Evolutionary conservation across 2,113 vertebrate species (phyloP), one percentile per base, ranked within the genome.

Genomic region (Ictalurus furcatus): DNA sequence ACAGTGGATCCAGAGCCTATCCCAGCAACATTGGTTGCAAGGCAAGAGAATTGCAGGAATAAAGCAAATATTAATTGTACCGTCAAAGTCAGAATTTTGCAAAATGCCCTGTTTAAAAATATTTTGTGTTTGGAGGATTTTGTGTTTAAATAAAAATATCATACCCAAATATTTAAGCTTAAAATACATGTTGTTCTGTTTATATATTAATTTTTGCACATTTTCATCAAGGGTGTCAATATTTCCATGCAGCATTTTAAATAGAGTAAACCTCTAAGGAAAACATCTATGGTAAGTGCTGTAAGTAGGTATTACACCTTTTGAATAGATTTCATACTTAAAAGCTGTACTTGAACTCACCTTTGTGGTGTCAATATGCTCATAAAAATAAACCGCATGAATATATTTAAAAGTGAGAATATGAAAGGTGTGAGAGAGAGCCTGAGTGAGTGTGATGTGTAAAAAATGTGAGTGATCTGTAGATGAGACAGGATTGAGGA

Each of bases 401-500:
- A 79, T 81, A 78, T 52, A 34, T 87, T 69, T 81, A 40, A 63
- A 17, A 30, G 28, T 67, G 40, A 65, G 28, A 48, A 80, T 52
- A 5, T 59, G 61, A 76, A 59, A 6, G 48, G n/a, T 34, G 17
- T 86, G 69, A 48, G 16, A 76, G 52, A 44, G 37, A 63, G 40
- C 44, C 84, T 52, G 48, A 52, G 48, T 52, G 48, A 48, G 48
- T 48, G 48, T 48, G 48, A 48, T 48, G 48, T 48, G 8, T 52
- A 52, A 63, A 58, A 84, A n/a, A 44, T 78, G 54, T 65, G 63
- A 52, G 56, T 52, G 65, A 85, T 85, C 78, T 90, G 34, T 34
- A 74, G 67, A 85, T 82, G 65, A 88, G 82, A 88, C 14, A 30
- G 61, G 85, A 82, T 88, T 85, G 61, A 71, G 79, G 88, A 89